phyloP scores from a whole-genome alignment of 2,888 invertebrate species.

The Callyntrura sp. region DNA sequence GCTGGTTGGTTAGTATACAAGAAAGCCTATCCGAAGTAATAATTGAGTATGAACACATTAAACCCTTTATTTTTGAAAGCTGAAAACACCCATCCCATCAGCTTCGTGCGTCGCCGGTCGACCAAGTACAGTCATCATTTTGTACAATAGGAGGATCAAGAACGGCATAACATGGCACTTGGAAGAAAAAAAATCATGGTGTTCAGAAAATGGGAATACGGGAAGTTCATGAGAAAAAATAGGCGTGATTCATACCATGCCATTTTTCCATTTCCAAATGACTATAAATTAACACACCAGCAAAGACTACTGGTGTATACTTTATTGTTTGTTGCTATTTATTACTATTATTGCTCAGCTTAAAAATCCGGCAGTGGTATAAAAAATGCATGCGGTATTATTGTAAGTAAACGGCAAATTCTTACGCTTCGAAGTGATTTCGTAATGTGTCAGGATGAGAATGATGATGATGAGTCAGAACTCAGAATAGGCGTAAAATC shows the following conservation, averaged over 20 bases:
- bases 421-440: no score
- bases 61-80: constrained; percentile 33
- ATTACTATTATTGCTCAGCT: no score
- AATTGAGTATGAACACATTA: constrained; percentile 22
- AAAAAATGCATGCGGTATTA: no score
- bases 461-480: no score
- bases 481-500: no score
- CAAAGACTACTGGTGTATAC: no score
- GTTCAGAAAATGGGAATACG: not conserved
- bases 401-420: no score
- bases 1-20: not conserved
- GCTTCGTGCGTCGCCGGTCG: not conserved
- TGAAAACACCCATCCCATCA: constrained; percentile 5
- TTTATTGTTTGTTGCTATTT: no score
- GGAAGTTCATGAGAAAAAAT: constrained; percentile 21
- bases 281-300: constrained; percentile 53
- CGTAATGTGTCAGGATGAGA: no score
- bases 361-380: no score
- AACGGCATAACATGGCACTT: not conserved
- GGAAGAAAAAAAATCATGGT: not conserved
- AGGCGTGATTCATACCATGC: constrained; percentile 56
- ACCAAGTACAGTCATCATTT: constrained; percentile 1
- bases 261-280: constrained; percentile 53
- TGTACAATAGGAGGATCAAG: not conserved
- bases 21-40: constrained; percentile 23